Conservation (phyloP, 1,140 invertebrate species). For the Pinna nobilis region DNA sequence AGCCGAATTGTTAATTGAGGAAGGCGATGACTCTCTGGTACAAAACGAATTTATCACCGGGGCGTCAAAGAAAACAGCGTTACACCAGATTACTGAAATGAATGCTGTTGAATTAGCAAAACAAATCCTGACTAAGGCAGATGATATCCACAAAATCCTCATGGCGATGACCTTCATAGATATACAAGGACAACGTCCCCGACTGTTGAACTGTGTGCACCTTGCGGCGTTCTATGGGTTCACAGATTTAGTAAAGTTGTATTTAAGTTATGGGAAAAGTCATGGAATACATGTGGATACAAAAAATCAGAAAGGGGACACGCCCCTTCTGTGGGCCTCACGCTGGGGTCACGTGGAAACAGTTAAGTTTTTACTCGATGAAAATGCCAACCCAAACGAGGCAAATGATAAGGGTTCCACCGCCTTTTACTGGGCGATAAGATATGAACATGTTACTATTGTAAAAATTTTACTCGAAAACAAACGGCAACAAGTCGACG, state of each 20-base stretch:
- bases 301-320: conserved; percentile 66
- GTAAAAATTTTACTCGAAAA: conserved; percentile 56
- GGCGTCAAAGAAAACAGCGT: conserved; percentile 49
- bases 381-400: conserved; percentile 54
- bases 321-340: conserved; percentile 67
- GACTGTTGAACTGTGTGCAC: conserved; percentile 65
- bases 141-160: conserved; percentile 42
- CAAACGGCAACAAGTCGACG: conserved; percentile 53
- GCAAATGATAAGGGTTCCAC: conserved; percentile 72
- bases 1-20: conserved; percentile 41
- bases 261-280: conserved; percentile 34
- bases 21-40: conserved; percentile 37
- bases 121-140: conserved; percentile 51
- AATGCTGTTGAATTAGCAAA: conserved; percentile 53
- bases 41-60: conserved; percentile 42
- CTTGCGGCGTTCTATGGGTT: conserved; percentile 64
- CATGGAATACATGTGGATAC: conserved; percentile 60
- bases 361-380: conserved; percentile 45
- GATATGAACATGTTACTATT: conserved; percentile 62
- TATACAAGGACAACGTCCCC: conserved; percentile 65
- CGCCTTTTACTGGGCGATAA: conserved; percentile 71
- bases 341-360: conserved; percentile 58
- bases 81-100: conserved; percentile 59
- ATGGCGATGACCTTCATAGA: conserved; percentile 60
- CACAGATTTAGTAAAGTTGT: conserved; percentile 57